These are phyloP conservation scores for Chloroceryle inda DNA, from an alignment of 2,797 vertebrate species.

Conservation along the genomic window DNA sequence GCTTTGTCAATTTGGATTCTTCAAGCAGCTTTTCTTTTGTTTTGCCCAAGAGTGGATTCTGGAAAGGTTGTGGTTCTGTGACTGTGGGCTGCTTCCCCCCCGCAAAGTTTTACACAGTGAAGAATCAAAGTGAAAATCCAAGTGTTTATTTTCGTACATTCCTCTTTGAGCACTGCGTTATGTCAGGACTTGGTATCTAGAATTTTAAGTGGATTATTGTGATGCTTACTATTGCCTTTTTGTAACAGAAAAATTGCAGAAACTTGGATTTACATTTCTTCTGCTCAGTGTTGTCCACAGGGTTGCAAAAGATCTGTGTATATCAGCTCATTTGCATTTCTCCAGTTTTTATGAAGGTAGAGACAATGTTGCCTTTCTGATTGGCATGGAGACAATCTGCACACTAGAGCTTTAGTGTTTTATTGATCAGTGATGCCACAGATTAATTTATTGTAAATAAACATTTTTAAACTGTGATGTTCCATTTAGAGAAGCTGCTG, in stretches of 20 bases:
- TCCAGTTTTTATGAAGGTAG: background rate
- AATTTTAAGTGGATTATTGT: background rate
- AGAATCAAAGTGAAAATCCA: constrained; percentile 44
- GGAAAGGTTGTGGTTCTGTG: background rate
- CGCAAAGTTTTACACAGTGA: constrained; percentile 2
- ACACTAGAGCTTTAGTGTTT: background rate
- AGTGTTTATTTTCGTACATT: constrained; percentile 49
- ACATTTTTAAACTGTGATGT: constrained; percentile 18
- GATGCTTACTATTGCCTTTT: constrained; percentile 77
- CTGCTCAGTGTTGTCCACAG: background rate
- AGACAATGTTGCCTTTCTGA: constrained; percentile 31
- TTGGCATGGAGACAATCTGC: constrained; percentile 64
- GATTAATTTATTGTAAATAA: constrained; percentile 79
- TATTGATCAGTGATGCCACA: constrained; percentile 46
- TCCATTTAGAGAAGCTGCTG: background rate
- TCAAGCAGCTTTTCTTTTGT: background rate
- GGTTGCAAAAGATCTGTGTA: background rate
- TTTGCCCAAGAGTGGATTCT: constrained; percentile 46
- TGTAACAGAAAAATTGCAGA: constrained; percentile 2
- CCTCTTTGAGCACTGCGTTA: constrained; percentile 3
- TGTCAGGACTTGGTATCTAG: background rate
- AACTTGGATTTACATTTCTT: constrained; percentile 48
- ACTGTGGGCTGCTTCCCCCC: background rate
- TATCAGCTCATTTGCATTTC: background rate
- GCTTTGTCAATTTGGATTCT: constrained; percentile 4